A percentile compares a stretch with the other conserved stretches of the same genome.
Conservation (phyloP, 1,140 invertebrate genomes). For the Lysiphlebus fabarum region DNA sequence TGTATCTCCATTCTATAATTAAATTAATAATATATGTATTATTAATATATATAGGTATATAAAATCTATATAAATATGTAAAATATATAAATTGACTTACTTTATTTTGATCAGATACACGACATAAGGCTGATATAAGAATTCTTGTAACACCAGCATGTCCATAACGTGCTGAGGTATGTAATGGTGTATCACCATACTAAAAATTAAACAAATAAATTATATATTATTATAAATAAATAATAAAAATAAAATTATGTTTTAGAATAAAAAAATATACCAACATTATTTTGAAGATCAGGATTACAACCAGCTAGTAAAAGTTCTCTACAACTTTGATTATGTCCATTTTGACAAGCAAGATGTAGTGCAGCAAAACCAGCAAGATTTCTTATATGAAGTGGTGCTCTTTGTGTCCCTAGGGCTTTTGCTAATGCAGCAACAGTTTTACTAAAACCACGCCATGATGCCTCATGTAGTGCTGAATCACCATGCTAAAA, state of each 20-base stretch:
- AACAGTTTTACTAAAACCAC: constrained; percentile 85
- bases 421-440: constrained; percentile 66
- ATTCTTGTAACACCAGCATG: constrained; percentile 95
- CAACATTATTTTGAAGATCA: constrained; percentile 87
- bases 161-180: constrained; percentile 91
- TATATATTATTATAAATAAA: constrained; percentile 9
- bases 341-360: constrained; percentile 93
- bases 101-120: constrained; percentile 89
- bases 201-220: constrained; percentile 39
- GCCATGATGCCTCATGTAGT: constrained; percentile 91
- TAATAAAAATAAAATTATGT: constrained; percentile 1
- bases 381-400: constrained; percentile 77
- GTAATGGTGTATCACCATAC: constrained; percentile 94
- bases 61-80: not conserved
- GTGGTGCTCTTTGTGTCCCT: constrained; percentile 66
- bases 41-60: not conserved
- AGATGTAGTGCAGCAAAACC: constrained; percentile 92
- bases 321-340: constrained; percentile 87
- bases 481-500: constrained; percentile 88
- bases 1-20: constrained; percentile 83
- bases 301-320: constrained; percentile 82
- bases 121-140: constrained; percentile 83
- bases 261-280: constrained; percentile 35
- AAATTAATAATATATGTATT: not conserved
- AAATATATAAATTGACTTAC: constrained; percentile 48